Evolutionary conservation across 2,888 invertebrate species (phyloP).

Genomic region (Adelphocoris suturalis): DNA sequence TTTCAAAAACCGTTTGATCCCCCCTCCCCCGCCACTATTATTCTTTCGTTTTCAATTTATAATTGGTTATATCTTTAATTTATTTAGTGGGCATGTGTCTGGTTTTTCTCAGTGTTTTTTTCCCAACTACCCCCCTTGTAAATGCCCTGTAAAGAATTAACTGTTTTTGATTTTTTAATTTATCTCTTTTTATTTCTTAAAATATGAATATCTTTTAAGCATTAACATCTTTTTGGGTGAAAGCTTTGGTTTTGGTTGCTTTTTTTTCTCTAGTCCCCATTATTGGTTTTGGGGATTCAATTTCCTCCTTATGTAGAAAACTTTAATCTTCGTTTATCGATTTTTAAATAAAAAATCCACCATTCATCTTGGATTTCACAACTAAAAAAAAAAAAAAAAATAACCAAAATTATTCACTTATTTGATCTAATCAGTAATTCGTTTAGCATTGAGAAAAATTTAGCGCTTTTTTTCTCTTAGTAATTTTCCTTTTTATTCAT

Average conservation of each 20-base stretch:
- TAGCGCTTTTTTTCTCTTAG: constrained; percentile 47
- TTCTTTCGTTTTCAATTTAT: constrained; percentile 34
- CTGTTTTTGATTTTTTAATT: constrained; percentile 37
- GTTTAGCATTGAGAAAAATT: constrained; percentile 54
- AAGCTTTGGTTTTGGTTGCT: constrained; percentile 69
- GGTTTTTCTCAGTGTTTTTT: constrained; percentile 48
- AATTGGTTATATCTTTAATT: constrained; percentile 36
- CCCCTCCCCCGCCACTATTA: constrained; percentile 49
- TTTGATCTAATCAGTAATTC: constrained; percentile 5
- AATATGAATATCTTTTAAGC: constrained; percentile 9
- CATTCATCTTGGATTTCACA: background rate
- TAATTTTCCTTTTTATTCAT: constrained; percentile 38
- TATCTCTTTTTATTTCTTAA: too few relatives aligned
- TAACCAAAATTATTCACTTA: background rate
- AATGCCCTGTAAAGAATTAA: constrained; percentile 47
- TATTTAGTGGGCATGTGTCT: constrained; percentile 53
- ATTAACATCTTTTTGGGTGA: constrained; percentile 54
- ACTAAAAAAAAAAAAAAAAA: background rate
- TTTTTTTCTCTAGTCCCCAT: constrained; percentile 54
- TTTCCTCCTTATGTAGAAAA: background rate
- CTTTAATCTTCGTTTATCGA: too few relatives aligned
- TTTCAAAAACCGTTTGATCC: constrained; percentile 1
- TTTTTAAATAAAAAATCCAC: too few relatives aligned
- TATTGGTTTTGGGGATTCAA: constrained; percentile 14
- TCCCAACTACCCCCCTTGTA: constrained; percentile 8